Base-by-base conservation (phyloP, 1,140 invertebrate species). In the Cydia fagiglandana region DNA sequence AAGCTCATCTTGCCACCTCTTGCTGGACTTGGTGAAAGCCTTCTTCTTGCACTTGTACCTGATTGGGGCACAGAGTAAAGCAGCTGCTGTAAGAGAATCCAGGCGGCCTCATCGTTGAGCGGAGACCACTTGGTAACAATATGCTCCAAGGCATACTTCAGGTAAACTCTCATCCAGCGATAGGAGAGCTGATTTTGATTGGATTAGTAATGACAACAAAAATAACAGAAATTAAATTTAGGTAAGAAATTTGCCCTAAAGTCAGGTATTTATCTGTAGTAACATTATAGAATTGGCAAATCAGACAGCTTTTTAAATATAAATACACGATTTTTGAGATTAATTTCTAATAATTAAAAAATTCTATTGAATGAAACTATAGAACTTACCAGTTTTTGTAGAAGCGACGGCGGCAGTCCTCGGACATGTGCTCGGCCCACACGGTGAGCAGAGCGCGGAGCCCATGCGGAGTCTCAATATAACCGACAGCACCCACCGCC, bases 31-130 rank as follows among this genome's bases (percentile, higher is more conserved):
- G 77, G 98, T 98, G 93, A 99, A 99, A 83, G 99, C 99, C 97
- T 99, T 99, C 98, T 99, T 99, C 96, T 99, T 99, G 90, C 97
- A 99, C 94, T 98, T 98, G 94, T 99, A 99, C 99, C 99, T 99
- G 79, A 76, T 85, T 78, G 77, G 77, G 84, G 81, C 76, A 88
- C 61, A 92, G 78, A 82, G 76, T 79, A 80, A 84, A 64, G 75
- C 79, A 64, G 78, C 77, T 87, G 91, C 90, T 93, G 93, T 82
- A 91, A 94, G 84, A 87, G 85, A 93, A 93, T 88, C 86, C 92
- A 89, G 88, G 84, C 76, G 81, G 85, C 86, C 94, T 95, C 94
- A 93, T 94, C 93, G 87, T 92, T 93, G 94, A 96, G 95, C 94
- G 95, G 95, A 96, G 94, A 94, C 94, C 88, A 88, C 91, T 84